These are phyloP conservation scores for Apoda limacodes DNA, from an alignment of 2,888 invertebrate species.

Conservation along the genomic window DNA sequence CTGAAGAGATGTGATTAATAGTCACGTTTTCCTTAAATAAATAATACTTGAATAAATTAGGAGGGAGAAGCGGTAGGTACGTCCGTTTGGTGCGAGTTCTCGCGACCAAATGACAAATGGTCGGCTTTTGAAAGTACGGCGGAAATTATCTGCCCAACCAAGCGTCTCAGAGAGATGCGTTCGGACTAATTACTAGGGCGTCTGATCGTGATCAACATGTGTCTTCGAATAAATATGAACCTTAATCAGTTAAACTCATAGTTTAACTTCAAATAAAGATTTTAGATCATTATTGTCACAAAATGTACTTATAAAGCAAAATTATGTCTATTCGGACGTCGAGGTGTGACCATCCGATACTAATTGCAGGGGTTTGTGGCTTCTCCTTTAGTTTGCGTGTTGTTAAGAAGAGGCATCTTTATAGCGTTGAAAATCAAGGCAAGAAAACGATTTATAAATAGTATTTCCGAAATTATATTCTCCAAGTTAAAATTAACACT, in stretches of 20 bases:
- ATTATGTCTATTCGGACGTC: slow-evolving; percentile 60
- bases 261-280: slow-evolving; percentile 25
- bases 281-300: slow-evolving; percentile 49
- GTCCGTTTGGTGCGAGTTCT: slow-evolving; percentile 55
- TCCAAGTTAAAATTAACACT: no score
- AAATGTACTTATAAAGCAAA: slow-evolving; percentile 65
- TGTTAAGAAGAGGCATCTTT: slow-evolving; percentile 46
- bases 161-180: slow-evolving; percentile 57
- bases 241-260: slow-evolving; percentile 28
- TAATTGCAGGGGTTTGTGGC: slow-evolving; percentile 57
- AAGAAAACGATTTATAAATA: slow-evolving; percentile 47
- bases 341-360: slow-evolving; percentile 67
- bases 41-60: slow-evolving; percentile 69
- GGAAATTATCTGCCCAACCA: slow-evolving; percentile 68
- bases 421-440: slow-evolving; percentile 37
- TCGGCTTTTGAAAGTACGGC: slow-evolving; percentile 62
- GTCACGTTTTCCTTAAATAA: slow-evolving; percentile 67
- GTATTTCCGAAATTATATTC: slow-evolving; percentile 10
- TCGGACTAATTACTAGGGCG: slow-evolving; percentile 64
- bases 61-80: slow-evolving; percentile 47
- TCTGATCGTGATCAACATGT: slow-evolving; percentile 56
- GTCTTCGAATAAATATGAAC: slow-evolving; percentile 27
- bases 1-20: slow-evolving; percentile 65
- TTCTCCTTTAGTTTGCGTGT: slow-evolving; percentile 49
- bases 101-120: slow-evolving; percentile 67